Evolutionary conservation across 2,797 vertebrate species (phyloP).

Genomic region (Gymnocypris eckloni): DNA sequence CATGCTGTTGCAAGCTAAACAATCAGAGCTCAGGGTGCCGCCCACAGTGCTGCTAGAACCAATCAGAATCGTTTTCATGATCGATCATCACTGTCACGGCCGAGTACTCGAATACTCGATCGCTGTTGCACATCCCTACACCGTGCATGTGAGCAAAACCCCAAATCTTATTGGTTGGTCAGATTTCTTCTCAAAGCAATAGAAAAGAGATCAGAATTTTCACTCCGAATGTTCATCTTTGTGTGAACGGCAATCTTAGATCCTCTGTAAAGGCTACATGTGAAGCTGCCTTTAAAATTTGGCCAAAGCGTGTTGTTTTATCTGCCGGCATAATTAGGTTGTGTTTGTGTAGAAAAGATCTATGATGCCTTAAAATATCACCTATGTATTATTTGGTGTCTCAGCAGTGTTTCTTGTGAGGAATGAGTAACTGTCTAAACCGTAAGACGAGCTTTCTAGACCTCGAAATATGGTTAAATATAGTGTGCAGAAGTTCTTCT

Average conservation of each 20-base stretch:
- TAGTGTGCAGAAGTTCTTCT: background rate
- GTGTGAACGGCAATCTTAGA: background rate
- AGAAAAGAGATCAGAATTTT: background rate
- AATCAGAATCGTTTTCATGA: too few relatives aligned
- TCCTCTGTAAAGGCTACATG: background rate
- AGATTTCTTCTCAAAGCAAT: background rate
- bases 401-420: slow-evolving; percentile 12
- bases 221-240: background rate
- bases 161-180: background rate
- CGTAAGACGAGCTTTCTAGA: background rate
- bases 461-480: background rate
- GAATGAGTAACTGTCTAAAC: background rate
- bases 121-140: too few relatives aligned
- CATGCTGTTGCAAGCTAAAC: too few relatives aligned
- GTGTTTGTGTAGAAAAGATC: background rate
- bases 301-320: background rate
- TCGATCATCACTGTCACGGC: too few relatives aligned
- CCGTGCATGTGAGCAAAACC: background rate
- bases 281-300: background rate
- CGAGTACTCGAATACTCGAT: too few relatives aligned
- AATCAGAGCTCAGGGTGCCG: too few relatives aligned
- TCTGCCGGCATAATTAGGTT: background rate
- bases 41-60: too few relatives aligned
- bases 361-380: background rate
- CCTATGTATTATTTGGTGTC: background rate